Evolutionary conservation across 2,888 invertebrate genomes (phyloP).

Genomic region (Sminthurinus aureus): DNA sequence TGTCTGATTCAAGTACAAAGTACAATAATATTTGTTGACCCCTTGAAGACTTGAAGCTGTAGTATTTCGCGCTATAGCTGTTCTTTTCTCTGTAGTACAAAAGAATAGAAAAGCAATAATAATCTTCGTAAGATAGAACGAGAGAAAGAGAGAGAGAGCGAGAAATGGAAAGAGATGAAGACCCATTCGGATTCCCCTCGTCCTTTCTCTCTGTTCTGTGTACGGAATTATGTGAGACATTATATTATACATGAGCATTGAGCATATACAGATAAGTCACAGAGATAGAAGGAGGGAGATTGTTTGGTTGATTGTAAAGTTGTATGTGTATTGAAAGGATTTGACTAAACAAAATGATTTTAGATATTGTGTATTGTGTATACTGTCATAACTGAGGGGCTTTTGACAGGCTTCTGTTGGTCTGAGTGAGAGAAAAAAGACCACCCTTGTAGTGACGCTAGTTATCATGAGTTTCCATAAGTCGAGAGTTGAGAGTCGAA

Average conservation of each 20-base stretch:
- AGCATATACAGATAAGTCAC: constrained; percentile 15
- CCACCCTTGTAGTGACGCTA: constrained; percentile 35
- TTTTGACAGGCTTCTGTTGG: constrained; percentile 47
- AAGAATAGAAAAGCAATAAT: not conserved
- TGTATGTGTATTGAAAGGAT: constrained; percentile 32
- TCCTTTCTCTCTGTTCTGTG: not conserved
- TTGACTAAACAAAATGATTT: constrained; percentile 34
- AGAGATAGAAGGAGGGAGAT: constrained; percentile 11
- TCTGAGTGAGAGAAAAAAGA: constrained; percentile 15
- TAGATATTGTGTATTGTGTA: constrained; percentile 17
- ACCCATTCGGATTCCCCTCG: constrained; percentile 5
- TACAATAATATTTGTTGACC: constrained; percentile 22
- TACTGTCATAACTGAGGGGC: constrained; percentile 43
- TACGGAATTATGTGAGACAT: no score
- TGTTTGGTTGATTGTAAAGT: constrained; percentile 32
- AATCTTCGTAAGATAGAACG: no score
- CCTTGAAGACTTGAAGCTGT: constrained; percentile 12
- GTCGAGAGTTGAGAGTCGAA: not conserved
- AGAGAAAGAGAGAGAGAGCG: no score
- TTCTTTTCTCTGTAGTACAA: constrained; percentile 1
- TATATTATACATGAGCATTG: no score
- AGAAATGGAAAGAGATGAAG: no score
- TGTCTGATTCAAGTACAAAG: not conserved
- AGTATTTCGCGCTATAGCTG: not conserved
- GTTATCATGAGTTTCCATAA: constrained; percentile 9